These are phyloP conservation scores for Pteromalus puparum DNA, from an alignment of 1,140 invertebrate genomes.

Conservation along the genomic window DNA sequence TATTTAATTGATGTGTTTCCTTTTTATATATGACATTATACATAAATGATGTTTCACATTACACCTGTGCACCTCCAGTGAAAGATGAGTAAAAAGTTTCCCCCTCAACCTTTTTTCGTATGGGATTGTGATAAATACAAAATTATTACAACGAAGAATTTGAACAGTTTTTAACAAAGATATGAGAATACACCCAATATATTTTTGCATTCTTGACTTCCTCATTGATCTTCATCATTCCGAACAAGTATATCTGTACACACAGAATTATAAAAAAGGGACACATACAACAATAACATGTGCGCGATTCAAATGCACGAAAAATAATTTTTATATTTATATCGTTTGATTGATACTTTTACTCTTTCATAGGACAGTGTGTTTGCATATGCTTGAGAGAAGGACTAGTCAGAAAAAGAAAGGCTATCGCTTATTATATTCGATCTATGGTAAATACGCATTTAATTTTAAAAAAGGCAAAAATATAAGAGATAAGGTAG, in stretches of 20 bases:
- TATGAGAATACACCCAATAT: conserved; percentile 10
- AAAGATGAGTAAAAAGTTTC: conserved; percentile 34
- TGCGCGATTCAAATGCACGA: background rate
- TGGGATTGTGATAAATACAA: background rate
- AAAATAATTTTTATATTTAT: background rate
- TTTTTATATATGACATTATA: conserved; percentile 31
- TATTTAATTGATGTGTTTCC: conserved; percentile 34
- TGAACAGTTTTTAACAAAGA: background rate
- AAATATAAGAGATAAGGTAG: conserved; percentile 24
- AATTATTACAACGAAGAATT: conserved; percentile 22
- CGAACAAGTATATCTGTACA: background rate
- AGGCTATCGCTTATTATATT: background rate
- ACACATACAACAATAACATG: background rate
- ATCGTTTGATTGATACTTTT: background rate
- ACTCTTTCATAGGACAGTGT: conserved; percentile 11
- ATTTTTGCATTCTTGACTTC: background rate
- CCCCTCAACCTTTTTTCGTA: background rate
- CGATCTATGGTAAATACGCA: background rate
- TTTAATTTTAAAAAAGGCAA: conserved; percentile 6
- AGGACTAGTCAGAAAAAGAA: background rate
- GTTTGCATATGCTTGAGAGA: background rate
- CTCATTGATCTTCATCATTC: background rate
- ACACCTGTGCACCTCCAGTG: conserved; percentile 29
- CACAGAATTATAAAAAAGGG: conserved; percentile 20
- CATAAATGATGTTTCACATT: conserved; percentile 37